Evolutionary conservation across 2,797 vertebrate species (phyloP).

Genomic region (Poeciliopsis infans): DNA sequence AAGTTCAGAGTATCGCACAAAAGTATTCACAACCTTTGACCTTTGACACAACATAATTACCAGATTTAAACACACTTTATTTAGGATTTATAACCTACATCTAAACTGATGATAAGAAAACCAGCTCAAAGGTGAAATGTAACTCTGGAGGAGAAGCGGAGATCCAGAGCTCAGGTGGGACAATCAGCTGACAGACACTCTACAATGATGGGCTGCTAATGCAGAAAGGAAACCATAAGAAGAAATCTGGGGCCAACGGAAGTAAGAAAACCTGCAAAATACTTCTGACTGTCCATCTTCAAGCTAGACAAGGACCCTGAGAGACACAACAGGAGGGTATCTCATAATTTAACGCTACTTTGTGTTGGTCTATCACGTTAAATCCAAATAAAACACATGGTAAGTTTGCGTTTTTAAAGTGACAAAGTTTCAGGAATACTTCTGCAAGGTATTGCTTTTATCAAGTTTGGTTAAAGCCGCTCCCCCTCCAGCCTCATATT

Average conservation of each 20-base stretch:
- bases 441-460: conserved; percentile 4
- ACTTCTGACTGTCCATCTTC: not conserved
- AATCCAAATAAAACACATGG: not conserved
- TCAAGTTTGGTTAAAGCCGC: conserved; percentile 20
- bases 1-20: conserved; percentile 16
- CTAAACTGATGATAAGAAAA: not conserved
- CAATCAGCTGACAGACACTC: not conserved
- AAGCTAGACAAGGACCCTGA: not conserved
- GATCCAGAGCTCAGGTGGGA: not conserved
- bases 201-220: not conserved
- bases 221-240: not conserved
- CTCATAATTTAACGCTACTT: not conserved
- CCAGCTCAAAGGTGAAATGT: not conserved
- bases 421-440: not conserved
- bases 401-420: not conserved
- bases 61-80: not conserved
- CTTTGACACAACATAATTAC: not conserved
- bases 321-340: not conserved
- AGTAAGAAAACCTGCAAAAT: not conserved
- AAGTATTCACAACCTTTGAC: not conserved
- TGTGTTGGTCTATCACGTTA: not conserved
- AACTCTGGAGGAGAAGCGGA: not conserved
- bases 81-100: not conserved
- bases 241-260: not conserved
- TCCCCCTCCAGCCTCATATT: not conserved